Evolutionary conservation across 2,113 vertebrate species (phyloP), one percentile per base, ranked within the genome.

Genomic region (Pelvicachromis taeniatus): DNA sequence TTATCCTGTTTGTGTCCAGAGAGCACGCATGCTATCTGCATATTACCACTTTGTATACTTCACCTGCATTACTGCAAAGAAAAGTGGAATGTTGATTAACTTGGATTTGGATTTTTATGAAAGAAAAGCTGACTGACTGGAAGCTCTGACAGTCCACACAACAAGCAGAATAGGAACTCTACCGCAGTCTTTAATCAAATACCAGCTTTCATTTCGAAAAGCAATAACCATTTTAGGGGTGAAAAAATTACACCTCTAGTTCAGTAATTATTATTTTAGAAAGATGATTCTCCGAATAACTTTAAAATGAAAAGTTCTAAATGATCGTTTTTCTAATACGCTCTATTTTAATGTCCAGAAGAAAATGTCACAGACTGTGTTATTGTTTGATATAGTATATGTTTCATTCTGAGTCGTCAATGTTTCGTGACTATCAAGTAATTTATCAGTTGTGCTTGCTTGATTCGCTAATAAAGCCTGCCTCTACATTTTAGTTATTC

Each of bases 181-280:
- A 78, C 38, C 17, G 50, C 31, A 45, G 79, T 77, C 68, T 85
- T 92, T 87, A 90, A 90, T 93, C 73, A 89, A 80, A 88, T 83
- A 78, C 14, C 79, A 78, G 42, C 21, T 78, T 85, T 81, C 14
- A 86, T 89, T 88, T 85, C 17, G 40, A 89, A 85, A 78, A 16
- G 26, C 56, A 86, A 63, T 61, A 77, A 86, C n/a, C 10, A 65
- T 70, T 83, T 73, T 6, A 3, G 14, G 9, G 3, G 4, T 21
- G 31, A 16, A 73, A 73, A 48, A 50, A 56, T 33, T 31, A 52
- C 13, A 78, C 26, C 55, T 80, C 23, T 61, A 26, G 6, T 63
- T 86, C 13, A 42, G 81, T 29, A n/a, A 81, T 78, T 75, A 73
- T 59, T 61, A 61, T 70, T 86, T 81, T 70, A 1, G 59, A 75